Conservation (phyloP, 2,888 invertebrate species). For the Cephus rjabovi region DNA sequence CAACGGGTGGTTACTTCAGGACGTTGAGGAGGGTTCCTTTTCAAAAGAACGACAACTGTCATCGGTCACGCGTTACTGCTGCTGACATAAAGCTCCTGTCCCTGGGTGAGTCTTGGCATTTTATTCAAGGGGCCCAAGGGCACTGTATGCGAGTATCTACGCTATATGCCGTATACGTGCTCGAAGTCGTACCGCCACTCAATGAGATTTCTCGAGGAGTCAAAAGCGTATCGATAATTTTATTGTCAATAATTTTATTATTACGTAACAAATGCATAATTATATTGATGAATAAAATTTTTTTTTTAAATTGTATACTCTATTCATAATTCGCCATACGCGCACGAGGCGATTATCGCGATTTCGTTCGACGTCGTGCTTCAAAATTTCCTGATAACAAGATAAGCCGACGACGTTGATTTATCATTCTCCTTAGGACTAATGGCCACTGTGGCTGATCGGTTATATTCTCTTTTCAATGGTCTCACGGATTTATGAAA, state of each 20-base stretch:
- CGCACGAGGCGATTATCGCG: background rate
- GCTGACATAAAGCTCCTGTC: background rate
- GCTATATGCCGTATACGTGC: background rate
- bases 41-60: background rate
- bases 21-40: background rate
- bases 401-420: background rate
- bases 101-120: background rate
- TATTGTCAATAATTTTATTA: too few relatives aligned
- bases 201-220: background rate
- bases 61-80: background rate
- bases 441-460: background rate
- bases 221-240: background rate
- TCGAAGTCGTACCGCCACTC: background rate
- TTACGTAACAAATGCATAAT: background rate
- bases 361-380: background rate
- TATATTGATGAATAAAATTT: too few relatives aligned
- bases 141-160: background rate
- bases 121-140: background rate
- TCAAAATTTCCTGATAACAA: background rate
- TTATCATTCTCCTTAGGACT: background rate
- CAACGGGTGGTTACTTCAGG: background rate
- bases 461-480: background rate
- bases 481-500: background rate
- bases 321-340: background rate
- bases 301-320: background rate